These are phyloP conservation scores for Gnathonemus longibarbis DNA, from an alignment of 2,113 vertebrate genomes.

Conservation along the genomic window DNA sequence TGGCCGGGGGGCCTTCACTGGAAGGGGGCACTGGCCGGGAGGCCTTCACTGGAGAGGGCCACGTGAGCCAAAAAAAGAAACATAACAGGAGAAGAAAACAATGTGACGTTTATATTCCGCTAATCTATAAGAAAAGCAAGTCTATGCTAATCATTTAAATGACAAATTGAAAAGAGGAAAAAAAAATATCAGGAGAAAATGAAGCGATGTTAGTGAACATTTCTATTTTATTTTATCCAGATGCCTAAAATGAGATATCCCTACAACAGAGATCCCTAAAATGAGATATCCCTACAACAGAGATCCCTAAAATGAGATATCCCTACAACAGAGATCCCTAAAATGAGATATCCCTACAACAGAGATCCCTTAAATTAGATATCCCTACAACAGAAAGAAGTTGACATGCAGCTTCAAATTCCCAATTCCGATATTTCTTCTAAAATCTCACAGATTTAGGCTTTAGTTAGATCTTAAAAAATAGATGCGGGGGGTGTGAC, in stretches of 20 bases:
- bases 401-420: background rate
- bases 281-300: background rate
- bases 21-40: background rate
- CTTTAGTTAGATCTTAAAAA: background rate
- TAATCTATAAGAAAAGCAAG: background rate
- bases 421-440: background rate
- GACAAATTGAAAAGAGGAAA: background rate
- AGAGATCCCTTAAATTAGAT: too few relatives aligned
- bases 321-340: too few relatives aligned
- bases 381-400: background rate
- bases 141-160: background rate
- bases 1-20: background rate
- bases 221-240: background rate
- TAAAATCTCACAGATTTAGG: background rate
- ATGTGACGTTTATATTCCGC: background rate
- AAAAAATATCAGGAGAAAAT: background rate
- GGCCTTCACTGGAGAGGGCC: background rate
- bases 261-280: too few relatives aligned
- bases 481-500: background rate
- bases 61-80: background rate
- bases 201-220: background rate
- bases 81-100: background rate
- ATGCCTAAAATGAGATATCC: background rate
- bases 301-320: background rate
- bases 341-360: too few relatives aligned